Conservation (phyloP, 1,140 invertebrate genomes). For the Halotydeus destructor region DNA sequence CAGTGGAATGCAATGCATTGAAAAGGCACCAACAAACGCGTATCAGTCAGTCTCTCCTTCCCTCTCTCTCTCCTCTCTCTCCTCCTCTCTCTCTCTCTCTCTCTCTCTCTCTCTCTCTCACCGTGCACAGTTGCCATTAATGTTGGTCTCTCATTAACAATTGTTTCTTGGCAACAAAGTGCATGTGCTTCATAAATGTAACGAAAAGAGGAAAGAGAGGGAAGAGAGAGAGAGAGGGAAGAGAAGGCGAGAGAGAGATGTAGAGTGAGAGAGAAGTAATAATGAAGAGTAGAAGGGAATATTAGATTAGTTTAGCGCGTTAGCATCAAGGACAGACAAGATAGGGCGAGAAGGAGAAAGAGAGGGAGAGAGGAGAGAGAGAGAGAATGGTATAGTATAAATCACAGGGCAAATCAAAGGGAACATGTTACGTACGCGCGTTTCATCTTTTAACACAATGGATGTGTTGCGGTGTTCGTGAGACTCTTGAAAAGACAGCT, state of each 20-base stretch:
- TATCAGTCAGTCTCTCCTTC: too few relatives aligned
- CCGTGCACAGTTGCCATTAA: background rate
- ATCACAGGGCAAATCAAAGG: too few relatives aligned
- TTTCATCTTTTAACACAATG: too few relatives aligned
- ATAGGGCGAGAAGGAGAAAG: slow-evolving; percentile 7
- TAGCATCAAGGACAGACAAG: slow-evolving; percentile 2
- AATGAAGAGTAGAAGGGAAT: background rate
- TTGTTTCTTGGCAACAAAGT: background rate
- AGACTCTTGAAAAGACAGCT: too few relatives aligned
- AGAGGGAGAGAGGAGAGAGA: slow-evolving; percentile 2
- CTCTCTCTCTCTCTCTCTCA: slow-evolving; percentile 6
- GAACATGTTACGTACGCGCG: too few relatives aligned
- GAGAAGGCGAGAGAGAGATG: background rate
- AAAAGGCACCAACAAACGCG: too few relatives aligned
- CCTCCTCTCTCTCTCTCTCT: slow-evolving; percentile 3
- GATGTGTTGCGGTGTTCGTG: too few relatives aligned
- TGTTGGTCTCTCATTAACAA: background rate
- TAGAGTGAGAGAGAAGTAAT: background rate
- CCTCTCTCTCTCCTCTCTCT: background rate
- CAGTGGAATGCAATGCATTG: too few relatives aligned
- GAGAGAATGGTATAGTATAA: too few relatives aligned
- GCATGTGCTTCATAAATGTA: background rate
- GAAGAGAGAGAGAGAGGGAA: slow-evolving; percentile 2
- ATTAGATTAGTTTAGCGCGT: background rate
- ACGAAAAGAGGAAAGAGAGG: background rate